Evolutionary conservation across 2,888 invertebrate species (phyloP), one percentile per base, ranked within the genome.

Genomic region (Proisotoma minuta): DNA sequence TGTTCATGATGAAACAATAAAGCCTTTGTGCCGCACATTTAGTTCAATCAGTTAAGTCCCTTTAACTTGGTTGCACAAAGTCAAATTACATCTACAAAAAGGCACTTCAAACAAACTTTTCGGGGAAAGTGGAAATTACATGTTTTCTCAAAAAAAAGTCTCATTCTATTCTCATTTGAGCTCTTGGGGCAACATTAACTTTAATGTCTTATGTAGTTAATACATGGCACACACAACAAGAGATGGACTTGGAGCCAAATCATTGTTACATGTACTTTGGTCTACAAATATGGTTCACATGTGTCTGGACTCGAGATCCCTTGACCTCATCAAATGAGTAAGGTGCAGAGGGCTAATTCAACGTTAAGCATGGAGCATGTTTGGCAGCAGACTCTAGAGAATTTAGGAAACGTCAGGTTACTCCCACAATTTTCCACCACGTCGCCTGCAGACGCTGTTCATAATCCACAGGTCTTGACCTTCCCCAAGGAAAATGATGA

Each of bases 1-100:
- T 49, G 54, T 47, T 47, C 60, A 60, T 60, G 54, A 60, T 60
- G 60, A 60, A 60, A 60, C 60, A 60, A 60, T 60, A 60, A 60
- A 49, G 23, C 43, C 27, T 43, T 50, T 29, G 43, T 60, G 60
- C 56, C 27, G 60, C 60, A 60, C 60, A 43, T 60, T 49, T 48
- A 53, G 47, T 56, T n/a, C 43, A 43, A 43, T 43, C 43, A n/a
- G 43, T 12, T 5, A 5, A 4, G n/a, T 18, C 18, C 22, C 23
- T 15, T 50, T 43, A n/a, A 43, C 43, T 15, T n/a, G 24, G 27
- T 20, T 12, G 28, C 51, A 51, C n/a, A 24, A 51, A 27, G 39
- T 29, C 18, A 18, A 18, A 53, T 24, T 24, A 53, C 53, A 10
- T 28, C 27, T 53, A 34, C 47, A 28, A 48, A 23, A 27, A 52